A percentile compares a stretch with the other conserved stretches of the same genome.
Conservation (phyloP, 2,888 invertebrate genomes). For the Dasysyrphus albostriatus region DNA sequence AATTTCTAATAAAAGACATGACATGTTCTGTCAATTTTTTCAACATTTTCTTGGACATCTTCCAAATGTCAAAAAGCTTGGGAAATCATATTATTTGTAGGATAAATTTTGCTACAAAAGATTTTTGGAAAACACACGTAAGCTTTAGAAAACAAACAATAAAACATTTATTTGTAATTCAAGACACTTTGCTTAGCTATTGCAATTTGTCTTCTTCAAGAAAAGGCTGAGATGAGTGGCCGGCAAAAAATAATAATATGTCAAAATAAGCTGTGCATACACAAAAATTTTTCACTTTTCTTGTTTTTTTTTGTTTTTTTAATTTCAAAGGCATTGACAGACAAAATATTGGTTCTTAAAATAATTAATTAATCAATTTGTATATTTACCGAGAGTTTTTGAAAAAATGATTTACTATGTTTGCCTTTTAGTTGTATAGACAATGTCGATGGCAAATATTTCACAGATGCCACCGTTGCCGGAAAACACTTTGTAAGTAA, state of each 20-base stretch:
- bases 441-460: conserved; percentile 56
- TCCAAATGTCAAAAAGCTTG: conserved; percentile 52
- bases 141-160: neutral
- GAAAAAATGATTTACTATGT: conserved; percentile 65
- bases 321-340: neutral
- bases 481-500: conserved; percentile 78
- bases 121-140: neutral
- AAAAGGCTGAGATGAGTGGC: neutral
- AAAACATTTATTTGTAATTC: neutral
- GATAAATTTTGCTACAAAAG: neutral
- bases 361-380: no score
- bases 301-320: neutral
- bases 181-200: neutral
- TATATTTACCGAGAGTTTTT: conserved; percentile 67
- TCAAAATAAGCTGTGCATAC: neutral
- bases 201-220: no score
- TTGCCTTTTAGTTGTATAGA: conserved; percentile 44
- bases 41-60: conserved; percentile 37
- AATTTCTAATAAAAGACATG: conserved; percentile 53
- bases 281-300: neutral
- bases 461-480: conserved; percentile 5
- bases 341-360: neutral
- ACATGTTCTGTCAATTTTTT: conserved; percentile 23
- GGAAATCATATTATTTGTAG: neutral
- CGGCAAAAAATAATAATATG: neutral